Conservation (phyloP, 2,888 invertebrate genomes). For the Agrotis ipsilon region DNA sequence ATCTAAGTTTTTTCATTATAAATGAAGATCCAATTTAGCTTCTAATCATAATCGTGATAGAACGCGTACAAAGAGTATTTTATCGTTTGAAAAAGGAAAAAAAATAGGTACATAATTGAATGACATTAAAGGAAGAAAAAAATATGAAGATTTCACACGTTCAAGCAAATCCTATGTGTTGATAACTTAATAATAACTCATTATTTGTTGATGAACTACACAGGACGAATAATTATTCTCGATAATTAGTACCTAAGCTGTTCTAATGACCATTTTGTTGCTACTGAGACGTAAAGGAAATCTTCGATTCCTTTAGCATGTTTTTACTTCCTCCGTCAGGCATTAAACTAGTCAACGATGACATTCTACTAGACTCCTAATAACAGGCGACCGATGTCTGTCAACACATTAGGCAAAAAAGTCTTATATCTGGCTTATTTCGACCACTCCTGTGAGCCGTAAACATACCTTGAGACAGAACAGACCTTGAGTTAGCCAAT, state of each 20-base stretch:
- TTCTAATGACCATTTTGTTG: constrained; percentile 14
- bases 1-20: neutral
- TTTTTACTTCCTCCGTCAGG: constrained; percentile 14
- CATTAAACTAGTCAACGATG: constrained; percentile 1
- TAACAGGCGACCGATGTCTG: too few relatives aligned
- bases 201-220: constrained; percentile 36
- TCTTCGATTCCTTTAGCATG: constrained; percentile 23
- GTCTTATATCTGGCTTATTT: too few relatives aligned
- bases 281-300: constrained; percentile 19
- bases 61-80: constrained; percentile 76
- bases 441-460: too few relatives aligned
- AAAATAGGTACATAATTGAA: constrained; percentile 79
- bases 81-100: constrained; percentile 74
- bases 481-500: too few relatives aligned
- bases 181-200: constrained; percentile 63
- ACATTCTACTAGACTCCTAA: too few relatives aligned
- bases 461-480: too few relatives aligned
- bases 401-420: too few relatives aligned
- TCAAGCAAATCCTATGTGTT: constrained; percentile 43
- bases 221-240: constrained; percentile 11
- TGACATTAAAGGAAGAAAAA: constrained; percentile 69
- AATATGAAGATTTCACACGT: constrained; percentile 72
- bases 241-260: constrained; percentile 1
- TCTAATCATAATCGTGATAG: constrained; percentile 75
- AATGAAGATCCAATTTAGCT: constrained; percentile 52